These are phyloP conservation scores for Agonopterix heracliana DNA, from an alignment of 2,888 invertebrate genomes.

Conservation along the genomic window DNA sequence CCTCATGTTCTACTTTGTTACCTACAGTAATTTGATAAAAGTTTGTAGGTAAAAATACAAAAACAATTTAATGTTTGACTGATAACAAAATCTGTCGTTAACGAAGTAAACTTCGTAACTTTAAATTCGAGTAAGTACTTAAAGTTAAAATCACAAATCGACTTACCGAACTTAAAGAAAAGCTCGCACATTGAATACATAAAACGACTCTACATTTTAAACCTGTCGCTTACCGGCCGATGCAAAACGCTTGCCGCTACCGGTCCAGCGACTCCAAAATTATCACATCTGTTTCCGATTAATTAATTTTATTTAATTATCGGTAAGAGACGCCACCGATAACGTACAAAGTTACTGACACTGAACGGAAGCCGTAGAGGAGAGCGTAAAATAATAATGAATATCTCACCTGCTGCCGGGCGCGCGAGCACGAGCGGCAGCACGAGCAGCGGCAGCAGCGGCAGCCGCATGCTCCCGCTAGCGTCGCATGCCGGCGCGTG, in stretches of 20 bases:
- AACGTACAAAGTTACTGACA: neutral
- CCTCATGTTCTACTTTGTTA: too few relatives aligned
- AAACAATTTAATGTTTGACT: too few relatives aligned
- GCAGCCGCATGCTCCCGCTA: slow-evolving; percentile 70
- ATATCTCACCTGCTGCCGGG: slow-evolving; percentile 63
- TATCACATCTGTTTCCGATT: slow-evolving; percentile 24
- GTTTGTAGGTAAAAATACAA: too few relatives aligned
- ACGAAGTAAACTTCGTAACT: neutral
- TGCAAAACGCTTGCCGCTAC: slow-evolving; percentile 38
- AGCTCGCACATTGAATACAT: slow-evolving; percentile 10
- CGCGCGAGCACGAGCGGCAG: slow-evolving; percentile 69
- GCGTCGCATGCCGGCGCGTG: slow-evolving; percentile 63
- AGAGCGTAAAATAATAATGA: neutral
- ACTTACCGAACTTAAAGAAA: slow-evolving; percentile 19
- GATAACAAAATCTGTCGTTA: too few relatives aligned
- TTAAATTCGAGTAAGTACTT: neutral
- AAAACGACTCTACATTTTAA: slow-evolving; percentile 14
- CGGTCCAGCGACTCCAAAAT: slow-evolving; percentile 32
- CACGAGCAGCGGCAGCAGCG: slow-evolving; percentile 68
- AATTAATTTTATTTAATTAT: slow-evolving; percentile 35
- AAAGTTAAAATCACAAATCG: slow-evolving; percentile 2
- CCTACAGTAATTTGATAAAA: too few relatives aligned
- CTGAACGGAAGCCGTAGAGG: neutral
- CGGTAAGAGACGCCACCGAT: slow-evolving; percentile 2
- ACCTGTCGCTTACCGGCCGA: slow-evolving; percentile 20